A percentile compares a stretch with the other conserved stretches of the same genome.
These are phyloP conservation scores for Antigone vipio DNA, from an alignment of 2,113 vertebrate species.

Conservation along the genomic window DNA sequence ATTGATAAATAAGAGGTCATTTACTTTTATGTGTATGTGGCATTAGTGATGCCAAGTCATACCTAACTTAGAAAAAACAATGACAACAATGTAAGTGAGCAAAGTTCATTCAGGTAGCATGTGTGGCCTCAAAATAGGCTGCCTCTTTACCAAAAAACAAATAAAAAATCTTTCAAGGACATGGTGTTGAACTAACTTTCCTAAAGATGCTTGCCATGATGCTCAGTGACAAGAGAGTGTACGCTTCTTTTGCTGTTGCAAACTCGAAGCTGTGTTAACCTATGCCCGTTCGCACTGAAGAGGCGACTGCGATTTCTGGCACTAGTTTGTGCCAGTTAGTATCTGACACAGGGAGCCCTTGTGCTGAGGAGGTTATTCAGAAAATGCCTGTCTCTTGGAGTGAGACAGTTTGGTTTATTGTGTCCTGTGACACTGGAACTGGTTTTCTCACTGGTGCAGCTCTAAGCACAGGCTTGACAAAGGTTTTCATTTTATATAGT, in stretches of 20 bases:
- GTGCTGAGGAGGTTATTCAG: background rate
- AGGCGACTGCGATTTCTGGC: background rate
- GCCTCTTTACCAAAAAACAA: background rate
- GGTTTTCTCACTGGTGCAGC: rapidly evolving
- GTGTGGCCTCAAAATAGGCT: background rate
- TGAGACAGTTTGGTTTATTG: background rate
- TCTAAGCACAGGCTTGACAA: background rate
- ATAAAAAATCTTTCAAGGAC: background rate
- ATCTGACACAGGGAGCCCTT: background rate
- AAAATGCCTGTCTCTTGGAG: background rate
- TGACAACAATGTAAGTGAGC: background rate
- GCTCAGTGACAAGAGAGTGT: background rate
- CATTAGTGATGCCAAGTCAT: background rate
- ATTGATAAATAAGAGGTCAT: background rate
- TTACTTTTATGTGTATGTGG: background rate
- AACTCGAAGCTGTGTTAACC: background rate
- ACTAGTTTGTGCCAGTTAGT: background rate
- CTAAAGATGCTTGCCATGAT: background rate
- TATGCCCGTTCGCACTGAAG: background rate
- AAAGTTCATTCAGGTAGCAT: background rate
- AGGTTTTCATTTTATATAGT: background rate
- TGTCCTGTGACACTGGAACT: background rate
- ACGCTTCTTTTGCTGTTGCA: background rate
- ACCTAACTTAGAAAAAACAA: background rate
- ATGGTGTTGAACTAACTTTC: background rate